Conservation (phyloP, 37 sponge, comb jelly and placozoan species). For the Aplysina aerophoba region DNA sequence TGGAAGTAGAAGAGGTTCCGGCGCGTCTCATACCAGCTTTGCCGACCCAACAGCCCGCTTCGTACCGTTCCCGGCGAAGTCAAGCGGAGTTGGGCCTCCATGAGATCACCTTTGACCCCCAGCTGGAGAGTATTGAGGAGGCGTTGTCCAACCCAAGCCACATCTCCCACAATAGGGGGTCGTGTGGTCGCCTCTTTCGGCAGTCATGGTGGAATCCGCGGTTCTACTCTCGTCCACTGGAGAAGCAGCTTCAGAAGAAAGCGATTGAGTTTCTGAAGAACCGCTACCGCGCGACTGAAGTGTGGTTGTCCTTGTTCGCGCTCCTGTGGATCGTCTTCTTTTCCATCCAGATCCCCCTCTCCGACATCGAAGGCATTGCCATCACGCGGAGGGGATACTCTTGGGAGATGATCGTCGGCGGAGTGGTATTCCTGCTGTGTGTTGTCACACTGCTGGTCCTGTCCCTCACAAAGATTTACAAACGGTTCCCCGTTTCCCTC, state of each 20-base stretch:
- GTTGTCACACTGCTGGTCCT: conserved; percentile 32
- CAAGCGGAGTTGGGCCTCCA: no score
- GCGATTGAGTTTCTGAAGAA: conserved; percentile 69
- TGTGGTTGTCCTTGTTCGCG: conserved; percentile 64
- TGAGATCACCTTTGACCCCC: no score
- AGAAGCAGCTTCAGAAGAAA: conserved; percentile 60
- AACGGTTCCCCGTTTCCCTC: conserved; percentile 29
- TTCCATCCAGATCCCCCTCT: conserved; percentile 57
- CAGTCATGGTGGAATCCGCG: conserved; percentile 64
- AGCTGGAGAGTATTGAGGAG: background rate
- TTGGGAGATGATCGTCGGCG: conserved; percentile 51
- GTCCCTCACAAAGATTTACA: conserved; percentile 54
- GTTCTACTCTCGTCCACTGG: conserved; percentile 63
- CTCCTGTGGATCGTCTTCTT: conserved; percentile 79
- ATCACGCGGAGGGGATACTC: conserved; percentile 45
- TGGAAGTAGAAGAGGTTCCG: no score
- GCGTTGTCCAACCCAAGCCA: conserved; percentile 11
- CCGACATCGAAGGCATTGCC: conserved; percentile 15
- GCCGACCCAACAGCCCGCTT: no score
- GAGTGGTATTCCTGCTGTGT: conserved; percentile 33
- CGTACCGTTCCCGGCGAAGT: no score
- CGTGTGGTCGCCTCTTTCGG: conserved; percentile 15
- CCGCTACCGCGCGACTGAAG: conserved; percentile 56
- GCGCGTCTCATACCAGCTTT: no score
- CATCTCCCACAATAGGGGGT: conserved; percentile 4